These are phyloP conservation scores for Epinotia nisella DNA, from an alignment of 2,888 invertebrate species.

Conservation along the genomic window DNA sequence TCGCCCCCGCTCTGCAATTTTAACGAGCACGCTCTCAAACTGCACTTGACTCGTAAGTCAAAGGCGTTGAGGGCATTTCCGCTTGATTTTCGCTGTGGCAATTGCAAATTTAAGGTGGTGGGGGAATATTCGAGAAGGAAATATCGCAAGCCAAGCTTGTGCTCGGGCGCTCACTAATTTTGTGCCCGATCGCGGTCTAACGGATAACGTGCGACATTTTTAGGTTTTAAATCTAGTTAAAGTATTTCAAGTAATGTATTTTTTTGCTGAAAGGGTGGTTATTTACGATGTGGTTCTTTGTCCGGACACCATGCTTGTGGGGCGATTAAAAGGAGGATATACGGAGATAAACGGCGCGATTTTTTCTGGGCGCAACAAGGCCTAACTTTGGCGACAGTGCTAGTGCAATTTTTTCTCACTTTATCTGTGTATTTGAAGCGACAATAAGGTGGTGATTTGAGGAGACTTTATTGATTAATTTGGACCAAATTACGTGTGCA, in stretches of 20 bases:
- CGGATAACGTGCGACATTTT: slow-evolving; percentile 70
- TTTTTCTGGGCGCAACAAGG: not conserved
- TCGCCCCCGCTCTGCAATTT: slow-evolving; percentile 72
- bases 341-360: slow-evolving; percentile 12
- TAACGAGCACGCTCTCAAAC: slow-evolving; percentile 57
- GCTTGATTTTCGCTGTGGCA: slow-evolving; percentile 49
- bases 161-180: slow-evolving; percentile 80
- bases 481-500: too few relatives aligned
- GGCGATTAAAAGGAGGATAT: slow-evolving; percentile 10
- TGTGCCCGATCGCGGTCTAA: slow-evolving; percentile 71
- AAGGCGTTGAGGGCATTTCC: slow-evolving; percentile 62
- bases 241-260: slow-evolving; percentile 50
- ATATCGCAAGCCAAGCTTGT: slow-evolving; percentile 79
- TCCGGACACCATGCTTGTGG: slow-evolving; percentile 25
- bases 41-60: slow-evolving; percentile 58
- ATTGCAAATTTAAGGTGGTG: slow-evolving; percentile 52
- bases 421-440: too few relatives aligned
- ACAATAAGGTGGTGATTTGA: too few relatives aligned
- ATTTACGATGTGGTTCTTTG: slow-evolving; percentile 41
- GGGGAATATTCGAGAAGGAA: slow-evolving; percentile 65
- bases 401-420: not conserved
- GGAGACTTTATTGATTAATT: too few relatives aligned
- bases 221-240: slow-evolving; percentile 54
- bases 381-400: not conserved
- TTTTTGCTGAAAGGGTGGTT: slow-evolving; percentile 37